A percentile compares a stretch with the other conserved stretches of the same genome.
Evolutionary conservation across 2,113 vertebrate genomes (phyloP).

Genomic region (Gnathonemus longibarbis): DNA sequence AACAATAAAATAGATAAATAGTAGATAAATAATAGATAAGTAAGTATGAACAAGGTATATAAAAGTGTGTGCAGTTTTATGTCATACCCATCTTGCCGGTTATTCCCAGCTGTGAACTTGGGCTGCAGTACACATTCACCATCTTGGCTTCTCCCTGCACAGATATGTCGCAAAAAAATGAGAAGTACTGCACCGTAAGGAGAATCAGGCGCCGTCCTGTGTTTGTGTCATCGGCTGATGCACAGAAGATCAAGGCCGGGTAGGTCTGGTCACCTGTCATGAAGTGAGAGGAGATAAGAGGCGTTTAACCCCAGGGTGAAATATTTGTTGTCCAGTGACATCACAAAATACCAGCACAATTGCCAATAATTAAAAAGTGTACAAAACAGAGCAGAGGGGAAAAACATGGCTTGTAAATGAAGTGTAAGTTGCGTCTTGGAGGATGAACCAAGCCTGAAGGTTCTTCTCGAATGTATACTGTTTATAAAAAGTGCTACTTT

Average conservation of each 20-base stretch:
- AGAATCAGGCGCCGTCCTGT: conserved; percentile 43
- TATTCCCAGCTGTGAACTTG: neutral
- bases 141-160: neutral
- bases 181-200: conserved; percentile 34
- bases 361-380: neutral
- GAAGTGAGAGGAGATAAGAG: neutral
- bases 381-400: neutral
- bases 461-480: neutral
- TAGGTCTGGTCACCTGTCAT: conserved; percentile 3
- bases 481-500: neutral
- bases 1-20: too few relatives aligned
- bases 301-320: neutral
- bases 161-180: conserved; percentile 57
- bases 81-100: neutral
- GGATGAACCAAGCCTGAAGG: neutral
- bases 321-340: neutral
- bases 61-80: too few relatives aligned
- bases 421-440: neutral
- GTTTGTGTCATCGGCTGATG: conserved; percentile 45
- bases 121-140: neutral
- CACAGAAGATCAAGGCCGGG: conserved; percentile 32
- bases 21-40: too few relatives aligned
- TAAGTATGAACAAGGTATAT: too few relatives aligned
- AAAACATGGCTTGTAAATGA: neutral
- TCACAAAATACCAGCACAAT: neutral